Evolutionary conservation across 2,113 vertebrate genomes (phyloP).

Genomic region (Dinomys branickii): DNA sequence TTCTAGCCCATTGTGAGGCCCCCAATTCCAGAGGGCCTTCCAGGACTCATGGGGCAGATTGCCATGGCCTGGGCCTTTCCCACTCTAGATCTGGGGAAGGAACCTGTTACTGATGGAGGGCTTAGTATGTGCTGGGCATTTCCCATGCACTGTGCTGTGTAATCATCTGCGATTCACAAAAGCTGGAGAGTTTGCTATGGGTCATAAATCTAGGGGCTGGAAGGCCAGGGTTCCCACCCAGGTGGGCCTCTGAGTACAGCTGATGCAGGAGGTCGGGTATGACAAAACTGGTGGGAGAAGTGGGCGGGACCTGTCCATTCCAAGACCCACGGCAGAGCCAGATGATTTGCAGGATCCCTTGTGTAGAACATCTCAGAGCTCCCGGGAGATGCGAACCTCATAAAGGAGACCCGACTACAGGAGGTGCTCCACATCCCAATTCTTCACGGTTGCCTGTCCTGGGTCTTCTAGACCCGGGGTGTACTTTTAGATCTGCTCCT

Average conservation of each 20-base stretch:
- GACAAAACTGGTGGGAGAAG: background rate
- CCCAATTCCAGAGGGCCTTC: background rate
- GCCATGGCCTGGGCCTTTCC: background rate
- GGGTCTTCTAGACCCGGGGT: background rate
- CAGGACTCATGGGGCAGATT: background rate
- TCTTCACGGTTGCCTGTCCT: background rate
- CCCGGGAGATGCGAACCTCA: background rate
- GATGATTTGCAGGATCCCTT: background rate
- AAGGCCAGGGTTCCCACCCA: background rate
- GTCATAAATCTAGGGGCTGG: background rate
- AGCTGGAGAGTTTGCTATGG: background rate
- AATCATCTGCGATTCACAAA: background rate
- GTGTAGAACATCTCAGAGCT: background rate
- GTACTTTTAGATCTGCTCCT: background rate
- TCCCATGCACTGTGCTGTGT: background rate
- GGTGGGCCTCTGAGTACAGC: background rate
- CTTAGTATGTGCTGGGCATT: background rate
- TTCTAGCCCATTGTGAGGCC: slow-evolving; percentile 81
- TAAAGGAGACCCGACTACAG: background rate
- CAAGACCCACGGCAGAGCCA: background rate
- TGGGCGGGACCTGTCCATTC: background rate
- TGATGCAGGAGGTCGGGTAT: background rate
- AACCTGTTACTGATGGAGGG: background rate
- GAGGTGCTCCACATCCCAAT: background rate
- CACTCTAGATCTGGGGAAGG: background rate